Evolutionary conservation across 1,140 invertebrate genomes (phyloP), one percentile per base, ranked within the genome.

Genomic region (Dendrolimus punctatus): DNA sequence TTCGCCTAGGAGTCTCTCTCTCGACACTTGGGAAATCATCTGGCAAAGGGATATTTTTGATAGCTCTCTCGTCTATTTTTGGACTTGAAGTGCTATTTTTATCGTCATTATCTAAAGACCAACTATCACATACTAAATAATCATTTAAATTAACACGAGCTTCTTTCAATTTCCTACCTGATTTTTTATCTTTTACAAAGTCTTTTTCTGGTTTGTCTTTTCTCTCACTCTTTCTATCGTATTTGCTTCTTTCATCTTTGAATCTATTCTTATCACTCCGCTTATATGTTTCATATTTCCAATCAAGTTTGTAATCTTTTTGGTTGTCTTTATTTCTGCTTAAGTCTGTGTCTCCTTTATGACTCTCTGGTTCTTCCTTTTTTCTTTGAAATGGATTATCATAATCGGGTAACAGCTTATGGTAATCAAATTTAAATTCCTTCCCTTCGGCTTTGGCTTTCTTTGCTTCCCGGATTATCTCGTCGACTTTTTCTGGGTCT

Each of bases 21-120:
- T 10, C 5, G 4, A 8, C 9, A 41, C 36, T 46, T 8, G 7
- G 41, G 23, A 23, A 40, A n/a, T 57, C 56, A 46, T 57, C 58
- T 4, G 58, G 39, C 6, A 51, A 39, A 5, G 57, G 49, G 45
- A 51, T 60, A 6, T 56, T 49, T 46, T 57, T 62, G 10, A 51
- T 51, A 8, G 6, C 9, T 9, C 68, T 75, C 4, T 76, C 73
- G 8, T 75, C 62, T n/a, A 55, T 8, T 54, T 68, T 74, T 6
- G 81, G 81, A 46, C 80, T 85, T 0, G 69, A 62, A 38, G 23
- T 61, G 9, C 53, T 69, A 6, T 57, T 68, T 61, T 81, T 85
- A 40, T 82, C 80, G 10, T 87, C 83, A 48, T 80, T 85, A 46
- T 87, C 84, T 23, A 85, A 55, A 7, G 85, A 87, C 85, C 85